phyloP scores from a whole-genome alignment of 2,888 invertebrate genomes.

The Dicyrtomina minuta region DNA sequence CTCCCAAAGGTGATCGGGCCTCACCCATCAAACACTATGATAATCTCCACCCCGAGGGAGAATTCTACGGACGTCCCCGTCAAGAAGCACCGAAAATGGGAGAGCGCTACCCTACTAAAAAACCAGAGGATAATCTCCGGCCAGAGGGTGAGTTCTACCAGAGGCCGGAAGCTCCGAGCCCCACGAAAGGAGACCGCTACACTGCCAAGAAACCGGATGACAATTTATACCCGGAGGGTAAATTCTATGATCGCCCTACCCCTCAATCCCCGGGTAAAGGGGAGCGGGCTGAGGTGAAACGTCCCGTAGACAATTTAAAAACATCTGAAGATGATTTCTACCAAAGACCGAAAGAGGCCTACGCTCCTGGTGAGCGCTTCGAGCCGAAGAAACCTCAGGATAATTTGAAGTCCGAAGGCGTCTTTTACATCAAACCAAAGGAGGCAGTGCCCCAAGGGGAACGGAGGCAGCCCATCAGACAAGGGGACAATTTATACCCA shows the following conservation, averaged over 20 bases:
- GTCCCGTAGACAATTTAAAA: slow-evolving; percentile 60
- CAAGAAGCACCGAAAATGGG: slow-evolving; percentile 45
- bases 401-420: slow-evolving; percentile 60
- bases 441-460: slow-evolving; percentile 37
- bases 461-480: slow-evolving; percentile 1
- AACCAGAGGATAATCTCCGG: slow-evolving; percentile 59
- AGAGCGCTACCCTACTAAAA: slow-evolving; percentile 57
- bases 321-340: slow-evolving; percentile 57
- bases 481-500: slow-evolving; percentile 61
- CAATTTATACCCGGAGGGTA: slow-evolving; percentile 66
- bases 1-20: slow-evolving; percentile 54
- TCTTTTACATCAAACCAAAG: slow-evolving; percentile 54
- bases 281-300: slow-evolving; percentile 54
- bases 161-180: slow-evolving; percentile 34
- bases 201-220: slow-evolving; percentile 62
- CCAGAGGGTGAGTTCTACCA: slow-evolving; percentile 64
- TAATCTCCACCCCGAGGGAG: slow-evolving; percentile 58
- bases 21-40: slow-evolving; percentile 54
- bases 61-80: slow-evolving; percentile 59
- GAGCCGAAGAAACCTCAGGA: slow-evolving; percentile 57
- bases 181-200: slow-evolving; percentile 34
- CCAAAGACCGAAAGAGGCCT: slow-evolving; percentile 55
- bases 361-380: slow-evolving; percentile 55
- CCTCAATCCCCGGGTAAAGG: slow-evolving; percentile 21
- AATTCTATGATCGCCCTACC: slow-evolving; percentile 56